Base-by-base conservation (phyloP, 23 tunicate species). In the Phallusia fumigata region DNA sequence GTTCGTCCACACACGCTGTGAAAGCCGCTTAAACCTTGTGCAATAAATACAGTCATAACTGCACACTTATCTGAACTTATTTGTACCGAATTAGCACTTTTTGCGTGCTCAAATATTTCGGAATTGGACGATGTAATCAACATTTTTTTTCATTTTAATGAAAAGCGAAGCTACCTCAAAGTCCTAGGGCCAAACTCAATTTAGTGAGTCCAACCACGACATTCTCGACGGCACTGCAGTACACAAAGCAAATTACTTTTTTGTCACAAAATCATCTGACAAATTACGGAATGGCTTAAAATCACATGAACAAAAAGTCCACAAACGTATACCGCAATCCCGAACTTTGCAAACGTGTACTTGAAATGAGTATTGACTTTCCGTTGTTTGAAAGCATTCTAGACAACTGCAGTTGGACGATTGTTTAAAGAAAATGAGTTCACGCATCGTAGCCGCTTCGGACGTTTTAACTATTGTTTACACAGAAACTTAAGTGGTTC, bases 41-140 rank as follows among this genome's bases (percentile, higher is more conserved):
- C 11, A 58, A 58, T 40, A 58, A 13, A 1, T 58, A 58, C 28
- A 58, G 58, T 51, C 18, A 51, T 13, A 51, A 51, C 18, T 26
- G 19, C 16, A 58, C 76, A 12, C 33, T 36, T 0, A 31, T 44
- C 6, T 13, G 31, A 49, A 69, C 88, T 0, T 30, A 64, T 19
- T 45, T 84, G 88, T 76, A 52, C 53, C 77, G 88, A 82, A 36
- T 84, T 31, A 31, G 6, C 52, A 30, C 31, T 19, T 36, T 65
- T 77, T 65, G 32, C 31, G 24, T 82, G 85, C 52, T 19, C 19
- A 5, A 82, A 40, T 10, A 40, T 10, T 10, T 10, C 47, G 2
- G 78, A 82, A 34, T 31, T 76, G 10, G 35, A 53, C 32, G 30
- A 35, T 16, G 33, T 26, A 6, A 18, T 44, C 52, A 64, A 44